Conservation (phyloP, 92 coral and sea anemone species). For the Pocillopora grandis region DNA sequence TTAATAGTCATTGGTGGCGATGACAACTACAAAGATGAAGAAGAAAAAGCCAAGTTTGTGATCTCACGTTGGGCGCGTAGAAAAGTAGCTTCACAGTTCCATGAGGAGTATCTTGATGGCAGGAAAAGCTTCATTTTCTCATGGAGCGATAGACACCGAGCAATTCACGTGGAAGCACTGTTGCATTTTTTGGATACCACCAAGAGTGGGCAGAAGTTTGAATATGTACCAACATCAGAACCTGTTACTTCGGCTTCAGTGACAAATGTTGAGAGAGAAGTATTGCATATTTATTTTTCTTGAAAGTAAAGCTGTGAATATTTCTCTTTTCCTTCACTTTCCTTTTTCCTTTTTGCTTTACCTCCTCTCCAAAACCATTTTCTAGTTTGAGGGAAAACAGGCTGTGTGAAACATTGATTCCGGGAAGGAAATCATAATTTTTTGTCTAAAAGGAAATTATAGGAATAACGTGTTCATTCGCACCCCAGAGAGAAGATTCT, state of each 20-base stretch:
- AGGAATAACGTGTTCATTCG: background rate
- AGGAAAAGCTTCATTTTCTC: slow-evolving; percentile 58
- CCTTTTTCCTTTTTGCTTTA: no score
- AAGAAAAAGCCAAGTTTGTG: slow-evolving; percentile 34
- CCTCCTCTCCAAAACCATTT: no score
- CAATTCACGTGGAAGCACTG: slow-evolving; percentile 57
- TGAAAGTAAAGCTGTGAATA: no score
- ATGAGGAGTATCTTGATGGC: slow-evolving; percentile 52
- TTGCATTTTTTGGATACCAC: slow-evolving; percentile 41
- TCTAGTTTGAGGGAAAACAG: no score
- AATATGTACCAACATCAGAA: slow-evolving; percentile 25
- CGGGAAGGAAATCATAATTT: no score
- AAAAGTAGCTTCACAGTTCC: slow-evolving; percentile 52
- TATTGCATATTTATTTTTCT: no score
- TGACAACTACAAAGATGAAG: slow-evolving; percentile 37
- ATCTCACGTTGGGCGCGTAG: slow-evolving; percentile 55
- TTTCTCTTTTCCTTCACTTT: no score
- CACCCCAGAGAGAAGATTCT: background rate
- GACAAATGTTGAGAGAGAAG: background rate
- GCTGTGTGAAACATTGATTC: no score
- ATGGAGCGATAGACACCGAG: slow-evolving; percentile 51
- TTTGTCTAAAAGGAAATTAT: background rate
- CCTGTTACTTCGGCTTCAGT: background rate
- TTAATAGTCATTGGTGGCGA: slow-evolving; percentile 63
- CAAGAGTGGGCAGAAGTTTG: slow-evolving; percentile 37